phyloP scores from a whole-genome alignment of 1,140 invertebrate genomes.

The Caenorhabditis remanei region DNA sequence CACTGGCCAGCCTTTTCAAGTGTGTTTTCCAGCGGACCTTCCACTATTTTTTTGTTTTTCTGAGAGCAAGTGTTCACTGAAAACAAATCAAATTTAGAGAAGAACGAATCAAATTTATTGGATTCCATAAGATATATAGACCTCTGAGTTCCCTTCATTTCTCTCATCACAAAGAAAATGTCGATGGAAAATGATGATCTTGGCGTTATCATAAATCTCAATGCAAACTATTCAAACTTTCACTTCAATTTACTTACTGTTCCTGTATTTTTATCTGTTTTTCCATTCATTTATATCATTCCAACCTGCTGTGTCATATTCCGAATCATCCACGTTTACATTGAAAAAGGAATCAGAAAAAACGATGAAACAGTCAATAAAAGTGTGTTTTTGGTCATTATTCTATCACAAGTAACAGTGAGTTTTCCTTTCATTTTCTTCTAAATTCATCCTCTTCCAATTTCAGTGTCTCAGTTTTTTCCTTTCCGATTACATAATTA shows the following conservation, averaged over 20 bases:
- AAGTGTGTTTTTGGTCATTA: not conserved
- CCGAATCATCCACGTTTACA: not conserved
- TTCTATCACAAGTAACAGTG: not conserved
- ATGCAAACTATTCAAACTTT: not conserved
- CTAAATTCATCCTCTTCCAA: not conserved
- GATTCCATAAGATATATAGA: too few species aligned
- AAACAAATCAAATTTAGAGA: too few species aligned
- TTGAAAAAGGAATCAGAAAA: not conserved
- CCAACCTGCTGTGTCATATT: not conserved
- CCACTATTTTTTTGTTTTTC: too few species aligned
- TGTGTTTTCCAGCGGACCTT: too few species aligned
- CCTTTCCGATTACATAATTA: not conserved
- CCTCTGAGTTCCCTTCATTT: too few species aligned
- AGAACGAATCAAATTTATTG: too few species aligned
- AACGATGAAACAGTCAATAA: not conserved
- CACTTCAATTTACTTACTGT: not conserved
- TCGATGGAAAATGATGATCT: not conserved
- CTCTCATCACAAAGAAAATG: not conserved
- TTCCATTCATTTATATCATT: constrained; percentile 9
- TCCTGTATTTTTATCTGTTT: not conserved
- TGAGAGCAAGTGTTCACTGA: too few species aligned
- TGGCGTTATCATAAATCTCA: not conserved
- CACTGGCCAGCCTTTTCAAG: too few species aligned
- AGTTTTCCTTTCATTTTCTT: not conserved
- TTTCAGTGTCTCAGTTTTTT: not conserved